Base-by-base conservation (phyloP, 2,888 invertebrate species). In the Apotomis betuletana region DNA sequence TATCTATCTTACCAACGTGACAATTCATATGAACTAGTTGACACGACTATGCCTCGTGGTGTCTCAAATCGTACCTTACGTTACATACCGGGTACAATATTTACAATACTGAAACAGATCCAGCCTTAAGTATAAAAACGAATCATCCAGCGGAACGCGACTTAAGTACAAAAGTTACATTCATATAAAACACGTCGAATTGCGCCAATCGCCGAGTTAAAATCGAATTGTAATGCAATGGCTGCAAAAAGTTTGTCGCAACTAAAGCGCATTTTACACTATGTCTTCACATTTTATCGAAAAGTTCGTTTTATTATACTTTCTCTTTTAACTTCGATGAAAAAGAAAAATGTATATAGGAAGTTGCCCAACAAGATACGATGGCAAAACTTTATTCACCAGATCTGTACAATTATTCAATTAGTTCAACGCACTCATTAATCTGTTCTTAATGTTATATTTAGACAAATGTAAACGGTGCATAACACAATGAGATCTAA, bases 131-230 rank as follows among this genome's bases (percentile, higher is more conserved):
- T 63, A 58, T 62, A 49, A 13, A 15, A 13, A 60, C 61, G 68
- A 51, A 60, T 13, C 44, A 58, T 64, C 41, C 44, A 58, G 41
- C 27, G n/a, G 64, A 61, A 6, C 9, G 60, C 49, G 60, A 12
- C 12, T 67, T 72, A 71, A 71, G 72, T 68, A 72, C 72, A 60
- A 59, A 36, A 67, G 36, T 67, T 46, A 52, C 58, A 62, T 71
- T 52, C 55, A 71, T 67, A 71, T 44, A 52, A 71, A 62, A 67
- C 67, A 71, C 67, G 60, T 67, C 57, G 67, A 57, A 49, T 51
- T 10, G 12, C 55, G 9, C 38, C 13, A 46, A 60, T 44, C 60
- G 46, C 44, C 10, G 13, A 15, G 15, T 51, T 27, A 6, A n/a
- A 15, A 68, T 58, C 13, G 49, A 13, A 10, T 58, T 6, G 36